Conservation (phyloP, 92 coral and sea anemone genomes). For the Siderastrea radians region DNA sequence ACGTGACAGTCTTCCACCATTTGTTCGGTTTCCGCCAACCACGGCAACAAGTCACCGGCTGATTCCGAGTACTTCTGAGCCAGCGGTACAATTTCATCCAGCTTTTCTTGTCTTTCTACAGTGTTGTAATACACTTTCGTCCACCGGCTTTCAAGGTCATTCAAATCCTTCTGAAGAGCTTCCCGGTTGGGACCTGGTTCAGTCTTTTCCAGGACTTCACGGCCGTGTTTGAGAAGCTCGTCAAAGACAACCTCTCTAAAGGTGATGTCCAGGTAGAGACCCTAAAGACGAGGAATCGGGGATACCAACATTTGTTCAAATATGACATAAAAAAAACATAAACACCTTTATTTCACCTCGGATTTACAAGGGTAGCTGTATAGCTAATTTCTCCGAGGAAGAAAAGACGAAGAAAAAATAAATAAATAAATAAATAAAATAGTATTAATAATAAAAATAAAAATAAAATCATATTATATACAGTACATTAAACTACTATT, state of each 20-base stretch:
- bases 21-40: conserved; percentile 84
- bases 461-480: too few relatives aligned
- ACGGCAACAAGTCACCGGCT: conserved; percentile 78
- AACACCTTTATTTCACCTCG: too few relatives aligned
- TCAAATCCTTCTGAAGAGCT: conserved; percentile 62
- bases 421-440: too few relatives aligned
- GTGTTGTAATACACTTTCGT: conserved; percentile 68
- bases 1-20: conserved; percentile 80
- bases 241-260: conserved; percentile 88
- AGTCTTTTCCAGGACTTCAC: conserved; percentile 82
- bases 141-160: conserved; percentile 88
- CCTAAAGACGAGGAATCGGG: conserved; percentile 44
- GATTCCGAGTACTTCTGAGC: conserved; percentile 91
- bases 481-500: too few relatives aligned
- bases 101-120: conserved; percentile 84
- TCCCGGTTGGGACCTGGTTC: conserved; percentile 85
- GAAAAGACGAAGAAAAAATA: too few relatives aligned
- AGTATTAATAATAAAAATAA: too few relatives aligned
- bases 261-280: conserved; percentile 82
- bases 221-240: conserved; percentile 83
- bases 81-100: conserved; percentile 90
- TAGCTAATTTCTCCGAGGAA: too few relatives aligned
- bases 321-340: too few relatives aligned
- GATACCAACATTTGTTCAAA: background rate
- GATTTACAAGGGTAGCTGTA: too few relatives aligned